Evolutionary conservation across 2,113 vertebrate genomes (phyloP).

Genomic region (Corythornis madagascariensis): DNA sequence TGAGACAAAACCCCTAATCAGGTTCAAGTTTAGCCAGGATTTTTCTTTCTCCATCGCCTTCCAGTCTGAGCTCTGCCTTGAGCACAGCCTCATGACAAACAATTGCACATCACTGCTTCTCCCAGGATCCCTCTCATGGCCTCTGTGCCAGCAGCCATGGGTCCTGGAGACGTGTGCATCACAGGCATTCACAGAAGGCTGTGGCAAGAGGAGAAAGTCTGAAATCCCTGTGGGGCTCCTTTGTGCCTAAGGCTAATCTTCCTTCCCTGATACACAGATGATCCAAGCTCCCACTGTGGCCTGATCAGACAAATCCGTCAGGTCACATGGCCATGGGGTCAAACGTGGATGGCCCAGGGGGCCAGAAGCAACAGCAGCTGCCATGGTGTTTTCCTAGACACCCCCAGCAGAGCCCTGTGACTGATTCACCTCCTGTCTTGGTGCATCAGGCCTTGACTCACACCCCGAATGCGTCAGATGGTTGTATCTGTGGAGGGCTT

Average conservation of each 20-base stretch:
- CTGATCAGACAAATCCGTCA: neutral
- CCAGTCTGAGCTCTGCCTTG: neutral
- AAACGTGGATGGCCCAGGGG: neutral
- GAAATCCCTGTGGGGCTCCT: slow-evolving; percentile 8
- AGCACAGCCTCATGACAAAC: neutral
- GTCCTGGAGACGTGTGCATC: neutral
- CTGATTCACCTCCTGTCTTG: slow-evolving; percentile 55
- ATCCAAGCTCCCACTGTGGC: neutral
- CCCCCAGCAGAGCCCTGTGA: slow-evolving; percentile 33
- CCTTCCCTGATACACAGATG: neutral
- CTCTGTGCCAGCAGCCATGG: neutral
- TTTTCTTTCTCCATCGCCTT: neutral
- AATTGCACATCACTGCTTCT: neutral
- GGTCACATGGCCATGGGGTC: neutral
- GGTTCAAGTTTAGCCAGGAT: neutral
- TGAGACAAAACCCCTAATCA: neutral
- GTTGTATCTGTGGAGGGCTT: neutral
- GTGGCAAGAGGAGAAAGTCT: neutral
- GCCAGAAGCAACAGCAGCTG: neutral
- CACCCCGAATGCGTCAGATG: slow-evolving; percentile 1
- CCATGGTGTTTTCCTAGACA: neutral
- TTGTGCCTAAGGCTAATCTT: neutral
- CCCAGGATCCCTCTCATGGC: neutral
- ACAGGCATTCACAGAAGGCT: accelerated
- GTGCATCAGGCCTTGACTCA: slow-evolving; percentile 56